Evolutionary conservation across 1,140 invertebrate genomes (phyloP), one percentile per base, ranked within the genome.

Genomic region (Scaptomyza graminum): DNA sequence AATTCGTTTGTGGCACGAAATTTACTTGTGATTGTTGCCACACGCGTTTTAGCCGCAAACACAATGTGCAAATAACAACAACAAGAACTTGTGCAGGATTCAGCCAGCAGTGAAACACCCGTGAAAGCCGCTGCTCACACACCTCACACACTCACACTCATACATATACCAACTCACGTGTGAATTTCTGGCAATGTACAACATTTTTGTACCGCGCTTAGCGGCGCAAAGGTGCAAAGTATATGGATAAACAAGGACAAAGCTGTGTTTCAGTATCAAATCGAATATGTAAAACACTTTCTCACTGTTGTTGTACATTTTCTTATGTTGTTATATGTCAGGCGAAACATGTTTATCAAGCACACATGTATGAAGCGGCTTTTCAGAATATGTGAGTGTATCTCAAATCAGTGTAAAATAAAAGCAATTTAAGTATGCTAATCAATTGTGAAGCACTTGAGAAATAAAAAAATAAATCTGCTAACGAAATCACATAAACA

Each of bases 11-110:
- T 44, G 55, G 46, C n/a, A 51, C 37, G 41, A 75, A 71, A 71
- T 64, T 83, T 75, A 76, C 79, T 83, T 79, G 71, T 63, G 79
- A 83, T 84, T 83, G 79, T 83, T 83, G 79, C 60, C 72, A 75
- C 62, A 71, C 44, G 52, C 68, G 72, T 64, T 57, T 60, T 55
- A 63, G 60, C 60, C 61, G 47, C 63, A 72, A 63, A 57, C 70
- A 72, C 60, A 74, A 70, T 69, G 56, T 55, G 46, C 71, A 62
- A 69, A 69, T 57, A 62, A 63, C 66, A 57, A 47, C 46, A 52
- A 44, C 52, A 66, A 44, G 46, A 22, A 46, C 51, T 18, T 15
- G 1, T 15, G 59, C 60, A 47, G 50, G 37, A 52, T 55, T 60
- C 75, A 79, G 41, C 49, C 57, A 75, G 46, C 76, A 64, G 59